Base-by-base conservation (phyloP, 2,888 invertebrate genomes). In the Drosophila fungiperda region DNA sequence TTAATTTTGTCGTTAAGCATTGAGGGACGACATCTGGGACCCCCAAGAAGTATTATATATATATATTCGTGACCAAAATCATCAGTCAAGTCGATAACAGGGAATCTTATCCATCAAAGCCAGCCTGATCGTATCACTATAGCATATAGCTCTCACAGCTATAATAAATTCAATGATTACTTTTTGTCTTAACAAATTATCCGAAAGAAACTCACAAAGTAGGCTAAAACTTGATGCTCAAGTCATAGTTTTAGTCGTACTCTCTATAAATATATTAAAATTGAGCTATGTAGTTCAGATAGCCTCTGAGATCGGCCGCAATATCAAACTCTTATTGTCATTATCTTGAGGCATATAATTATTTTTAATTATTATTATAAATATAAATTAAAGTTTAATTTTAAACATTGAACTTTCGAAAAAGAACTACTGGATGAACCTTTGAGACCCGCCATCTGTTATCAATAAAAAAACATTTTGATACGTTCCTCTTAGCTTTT, bases 401-500 rank as follows among this genome's bases (percentile, higher is more conserved):
- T 12, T 20, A 12, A 20, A 45, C 20, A 45, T 23, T 4, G 2
- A 23, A 15, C 8, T 23, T 15, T 8, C 4, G 8, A 8, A 17
- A 38, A 38, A 17, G 0, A 8, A 17, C 38, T 38, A 38, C 17
- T 38, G 9, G 17, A 38, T 17, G 45, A 23, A 45, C 20, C 45
- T 45, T 45, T 45, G 23, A 45, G 20, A 38, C 23, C 35, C 11
- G 48, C 48, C 35, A 59, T 59, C 35, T 35, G 23, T 59, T 12
- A 35, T 48, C 38, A n/a, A 29, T 40, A 40, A 40, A 40, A 40
- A n/a, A n/a, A 23, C 23, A 45, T 15, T 23, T 45, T 26, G 23
- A 45, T 45, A 23, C 23, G 23, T 15, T 8, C 8, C 15, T 1
- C 29, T 29, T 29, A 29, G 6, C 29, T 29, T 6, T 29, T 29